A percentile compares a stretch with the other conserved stretches of the same genome.
Evolutionary conservation across 2,797 vertebrate genomes (phyloP).

Genomic region (Eremophila alpestris): DNA sequence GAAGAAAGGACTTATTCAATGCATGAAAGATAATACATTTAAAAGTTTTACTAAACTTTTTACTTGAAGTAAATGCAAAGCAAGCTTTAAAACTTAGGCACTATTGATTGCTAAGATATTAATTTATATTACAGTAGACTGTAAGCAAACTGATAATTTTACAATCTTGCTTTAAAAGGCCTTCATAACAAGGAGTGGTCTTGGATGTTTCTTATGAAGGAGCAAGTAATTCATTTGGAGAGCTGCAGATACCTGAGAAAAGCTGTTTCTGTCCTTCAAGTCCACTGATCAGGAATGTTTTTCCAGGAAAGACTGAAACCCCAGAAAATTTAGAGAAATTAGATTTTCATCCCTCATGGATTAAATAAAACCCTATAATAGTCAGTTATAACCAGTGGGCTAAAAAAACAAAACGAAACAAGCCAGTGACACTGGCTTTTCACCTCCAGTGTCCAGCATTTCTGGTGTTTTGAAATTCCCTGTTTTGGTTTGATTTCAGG

Average conservation of each 20-base stretch:
- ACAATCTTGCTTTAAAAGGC: neutral
- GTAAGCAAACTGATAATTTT: neutral
- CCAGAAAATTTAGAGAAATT: neutral
- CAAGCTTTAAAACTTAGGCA: neutral
- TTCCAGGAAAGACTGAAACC: neutral
- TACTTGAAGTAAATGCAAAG: neutral
- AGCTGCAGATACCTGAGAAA: neutral
- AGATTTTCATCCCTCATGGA: neutral
- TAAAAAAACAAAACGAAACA: too few relatives aligned
- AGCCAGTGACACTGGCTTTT: neutral
- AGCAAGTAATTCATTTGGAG: neutral
- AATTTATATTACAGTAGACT: neutral
- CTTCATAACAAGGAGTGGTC: neutral
- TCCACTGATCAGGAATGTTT: neutral
- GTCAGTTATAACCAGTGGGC: rapidly evolving
- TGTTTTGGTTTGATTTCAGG: neutral
- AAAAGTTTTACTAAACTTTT: neutral
- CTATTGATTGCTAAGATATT: neutral
- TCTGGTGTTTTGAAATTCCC: neutral
- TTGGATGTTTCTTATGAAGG: neutral
- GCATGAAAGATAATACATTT: neutral
- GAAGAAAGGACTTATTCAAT: neutral
- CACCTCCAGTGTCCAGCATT: rapidly evolving
- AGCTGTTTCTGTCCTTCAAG: neutral
- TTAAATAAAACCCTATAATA: neutral